Evolutionary conservation across 2,113 vertebrate genomes (phyloP), one percentile per base, ranked within the genome.

Genomic region (Sander lucioperca): DNA sequence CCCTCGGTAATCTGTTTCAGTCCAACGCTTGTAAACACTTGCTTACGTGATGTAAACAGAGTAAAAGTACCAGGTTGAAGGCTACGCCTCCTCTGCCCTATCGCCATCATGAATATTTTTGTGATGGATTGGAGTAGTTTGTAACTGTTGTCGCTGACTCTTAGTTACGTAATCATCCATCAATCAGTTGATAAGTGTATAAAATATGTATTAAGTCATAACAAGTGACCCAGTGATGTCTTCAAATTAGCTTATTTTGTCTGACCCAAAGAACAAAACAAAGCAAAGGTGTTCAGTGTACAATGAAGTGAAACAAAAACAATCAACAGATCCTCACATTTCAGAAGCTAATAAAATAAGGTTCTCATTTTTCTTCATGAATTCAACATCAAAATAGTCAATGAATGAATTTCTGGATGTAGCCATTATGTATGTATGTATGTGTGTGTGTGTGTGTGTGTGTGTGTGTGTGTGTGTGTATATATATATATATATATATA

Each of bases 21-120:
- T 12, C 6, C 16, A 14, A 33, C 25, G 36, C 45, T 21, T 58
- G n/a, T 65, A 6, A 1, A 47, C 63, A 15, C 66, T 54, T 47
- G 23, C 15, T n/a, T 54, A 66, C 54, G 51, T 70, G 67, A 77
- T 82, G 88, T 86, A 89, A 90, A 93, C 84, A 89, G 33, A 77
- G 76, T 67, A 47, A 71, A 81, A 82, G 74, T 67, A n/a, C 7
- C 51, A 68, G n/a, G 9, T 25, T 63, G 25, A 57, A 13, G 70
- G 74, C 62, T 62, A 82, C 90, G 85, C 90, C 88, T 78, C 78
- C 80, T 59, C 53, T 1, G 16, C 27, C 50, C 39, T 61, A 1
- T 69, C 30, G 48, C 79, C 62, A 76, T 33, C 33, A 66, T 43
- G 23, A 14, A 39, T 21, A 36, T 66, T 65, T 61, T 23, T 80